Evolutionary conservation across 2,113 vertebrate genomes (phyloP).

Genomic region (Melierax canorus): DNA sequence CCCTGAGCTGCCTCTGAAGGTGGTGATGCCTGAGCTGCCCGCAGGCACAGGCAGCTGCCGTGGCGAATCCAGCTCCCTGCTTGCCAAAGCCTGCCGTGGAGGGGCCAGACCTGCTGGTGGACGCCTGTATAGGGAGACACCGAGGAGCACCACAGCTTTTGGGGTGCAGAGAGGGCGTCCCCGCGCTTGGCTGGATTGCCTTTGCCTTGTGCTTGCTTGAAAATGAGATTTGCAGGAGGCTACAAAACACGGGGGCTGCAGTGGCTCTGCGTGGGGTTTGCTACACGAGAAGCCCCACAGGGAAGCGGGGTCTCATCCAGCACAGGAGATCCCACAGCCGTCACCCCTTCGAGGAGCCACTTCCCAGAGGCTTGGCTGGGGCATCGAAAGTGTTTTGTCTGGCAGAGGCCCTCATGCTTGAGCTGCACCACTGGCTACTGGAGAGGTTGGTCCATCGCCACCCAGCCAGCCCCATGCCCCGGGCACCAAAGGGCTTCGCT

Average conservation of each 20-base stretch:
- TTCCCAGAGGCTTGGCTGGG: not conserved
- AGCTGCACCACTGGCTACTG: not conserved
- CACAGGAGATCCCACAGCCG: not conserved
- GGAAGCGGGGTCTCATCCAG: not conserved
- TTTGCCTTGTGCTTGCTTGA: constrained; percentile 25
- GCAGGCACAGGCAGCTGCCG: not conserved
- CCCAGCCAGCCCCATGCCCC: not conserved
- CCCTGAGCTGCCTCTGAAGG: not conserved
- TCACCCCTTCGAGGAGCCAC: accelerated
- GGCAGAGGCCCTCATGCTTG: not conserved
- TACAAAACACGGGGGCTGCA: not conserved
- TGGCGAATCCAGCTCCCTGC: not conserved
- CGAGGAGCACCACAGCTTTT: not conserved
- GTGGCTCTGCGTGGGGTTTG: not conserved
- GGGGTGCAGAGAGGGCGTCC: not conserved
- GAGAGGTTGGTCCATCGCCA: not conserved
- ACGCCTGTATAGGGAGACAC: not conserved
- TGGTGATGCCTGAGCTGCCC: not conserved
- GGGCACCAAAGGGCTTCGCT: not conserved
- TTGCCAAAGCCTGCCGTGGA: not conserved
- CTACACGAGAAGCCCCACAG: not conserved
- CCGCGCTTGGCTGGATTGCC: not conserved
- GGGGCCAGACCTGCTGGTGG: not conserved
- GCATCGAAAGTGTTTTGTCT: not conserved
- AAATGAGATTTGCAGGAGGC: not conserved